A percentile compares a stretch with the other conserved stretches of the same genome.
Conservation (phyloP, 2,797 vertebrate genomes). For the Pelochelys cantorii region DNA sequence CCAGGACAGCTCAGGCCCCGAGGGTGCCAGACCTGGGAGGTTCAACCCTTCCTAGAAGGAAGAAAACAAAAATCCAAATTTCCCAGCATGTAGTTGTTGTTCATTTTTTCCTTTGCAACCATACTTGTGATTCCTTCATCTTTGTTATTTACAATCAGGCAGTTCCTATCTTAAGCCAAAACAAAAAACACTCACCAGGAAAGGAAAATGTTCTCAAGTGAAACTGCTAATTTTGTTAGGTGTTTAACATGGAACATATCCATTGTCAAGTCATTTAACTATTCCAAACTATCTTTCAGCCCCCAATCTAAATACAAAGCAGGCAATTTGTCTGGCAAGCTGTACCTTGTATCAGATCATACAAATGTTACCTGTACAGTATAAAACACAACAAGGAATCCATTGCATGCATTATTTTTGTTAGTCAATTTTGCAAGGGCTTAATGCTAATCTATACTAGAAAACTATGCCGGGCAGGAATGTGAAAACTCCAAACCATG, state of each 20-base stretch:
- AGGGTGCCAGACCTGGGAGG: too few species aligned
- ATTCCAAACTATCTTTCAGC: background rate
- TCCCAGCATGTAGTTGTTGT: background rate
- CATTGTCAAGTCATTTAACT: background rate
- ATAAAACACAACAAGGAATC: background rate
- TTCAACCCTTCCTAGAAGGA: background rate
- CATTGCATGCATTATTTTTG: background rate
- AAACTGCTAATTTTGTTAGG: background rate
- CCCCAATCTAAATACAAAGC: background rate
- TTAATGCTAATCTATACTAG: background rate
- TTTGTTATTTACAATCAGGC: background rate
- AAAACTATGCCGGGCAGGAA: background rate
- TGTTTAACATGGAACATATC: background rate
- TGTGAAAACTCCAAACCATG: background rate
- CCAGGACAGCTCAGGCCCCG: too few species aligned
- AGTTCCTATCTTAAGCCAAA: background rate
- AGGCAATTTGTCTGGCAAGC: background rate
- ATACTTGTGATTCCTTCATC: background rate
- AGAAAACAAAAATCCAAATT: slow-evolving; percentile 11
- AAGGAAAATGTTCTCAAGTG: background rate
- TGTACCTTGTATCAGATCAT: background rate
- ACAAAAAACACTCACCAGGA: background rate
- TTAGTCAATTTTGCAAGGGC: background rate
- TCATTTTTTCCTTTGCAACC: slow-evolving; percentile 25
- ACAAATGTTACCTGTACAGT: background rate